These are phyloP conservation scores for Mustelus asterias DNA, from an alignment of 2,113 vertebrate genomes.

Conservation along the genomic window DNA sequence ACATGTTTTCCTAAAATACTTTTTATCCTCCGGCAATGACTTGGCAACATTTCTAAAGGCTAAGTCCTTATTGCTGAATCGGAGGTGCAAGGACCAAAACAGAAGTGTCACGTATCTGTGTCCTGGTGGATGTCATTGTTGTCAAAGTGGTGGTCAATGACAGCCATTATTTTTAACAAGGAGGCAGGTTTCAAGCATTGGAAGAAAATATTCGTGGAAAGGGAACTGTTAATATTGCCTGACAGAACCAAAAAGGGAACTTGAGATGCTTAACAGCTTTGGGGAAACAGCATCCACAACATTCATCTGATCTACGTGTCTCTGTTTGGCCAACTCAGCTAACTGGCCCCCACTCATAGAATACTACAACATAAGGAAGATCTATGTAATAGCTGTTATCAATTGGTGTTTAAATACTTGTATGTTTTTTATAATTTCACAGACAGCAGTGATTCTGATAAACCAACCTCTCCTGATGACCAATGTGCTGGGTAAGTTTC, in stretches of 20 bases:
- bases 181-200: no score
- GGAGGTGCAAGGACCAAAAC: background rate
- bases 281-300: no score
- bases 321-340: background rate
- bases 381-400: background rate
- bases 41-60: background rate
- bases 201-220: no score
- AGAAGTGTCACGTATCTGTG: background rate
- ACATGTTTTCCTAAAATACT: background rate
- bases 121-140: background rate
- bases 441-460: slow-evolving; percentile 16
- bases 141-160: no score
- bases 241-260: no score
- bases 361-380: no score
- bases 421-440: slow-evolving; percentile 2
- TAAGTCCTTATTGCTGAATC: background rate
- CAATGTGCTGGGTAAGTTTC: background rate
- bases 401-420: background rate
- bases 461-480: background rate
- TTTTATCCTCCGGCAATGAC: background rate
- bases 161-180: no score
- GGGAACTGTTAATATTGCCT: no score
- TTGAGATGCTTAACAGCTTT: no score
- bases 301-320: no score
- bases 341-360: background rate